Evolutionary conservation across 37 sponge, comb jelly and placozoan species (phyloP).

Genomic region (Eunapius fragilis): DNA sequence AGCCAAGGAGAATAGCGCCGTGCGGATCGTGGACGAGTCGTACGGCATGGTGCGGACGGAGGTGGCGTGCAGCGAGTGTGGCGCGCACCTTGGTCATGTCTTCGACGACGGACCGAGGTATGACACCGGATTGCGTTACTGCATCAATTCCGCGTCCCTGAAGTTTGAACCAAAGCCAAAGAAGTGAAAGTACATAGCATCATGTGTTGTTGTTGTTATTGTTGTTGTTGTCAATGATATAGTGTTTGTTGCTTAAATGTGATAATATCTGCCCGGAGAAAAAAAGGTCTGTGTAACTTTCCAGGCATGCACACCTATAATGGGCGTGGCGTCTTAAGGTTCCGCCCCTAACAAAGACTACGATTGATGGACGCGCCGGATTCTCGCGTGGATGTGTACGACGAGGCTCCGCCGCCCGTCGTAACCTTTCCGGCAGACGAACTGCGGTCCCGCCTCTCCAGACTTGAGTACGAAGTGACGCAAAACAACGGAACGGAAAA

Average conservation of each 20-base stretch:
- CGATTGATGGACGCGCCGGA: neutral
- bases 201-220: too few relatives aligned
- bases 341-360: neutral
- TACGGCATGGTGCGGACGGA: slow-evolving; percentile 53
- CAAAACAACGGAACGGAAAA: slow-evolving; percentile 64
- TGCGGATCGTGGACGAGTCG: slow-evolving; percentile 43
- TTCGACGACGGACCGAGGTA: slow-evolving; percentile 64
- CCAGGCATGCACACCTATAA: neutral
- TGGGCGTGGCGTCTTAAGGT: neutral
- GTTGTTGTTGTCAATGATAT: too few relatives aligned
- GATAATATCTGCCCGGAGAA: too few relatives aligned
- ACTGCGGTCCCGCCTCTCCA: slow-evolving; percentile 44
- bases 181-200: too few relatives aligned
- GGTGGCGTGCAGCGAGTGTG: slow-evolving; percentile 61
- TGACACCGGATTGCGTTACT: slow-evolving; percentile 58
- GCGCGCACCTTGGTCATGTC: slow-evolving; percentile 73
- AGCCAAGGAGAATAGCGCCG: slow-evolving; percentile 34
- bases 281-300: too few relatives aligned
- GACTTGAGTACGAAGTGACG: slow-evolving; percentile 72
- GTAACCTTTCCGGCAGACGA: slow-evolving; percentile 77
- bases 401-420: neutral
- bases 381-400: neutral
- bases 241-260: too few relatives aligned
- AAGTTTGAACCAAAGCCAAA: slow-evolving; percentile 35
- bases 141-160: slow-evolving; percentile 68